A percentile compares a stretch with the other conserved stretches of the same genome.
These are phyloP conservation scores for Drosophila seguyi DNA, from an alignment of 1,140 invertebrate genomes.

Conservation along the genomic window DNA sequence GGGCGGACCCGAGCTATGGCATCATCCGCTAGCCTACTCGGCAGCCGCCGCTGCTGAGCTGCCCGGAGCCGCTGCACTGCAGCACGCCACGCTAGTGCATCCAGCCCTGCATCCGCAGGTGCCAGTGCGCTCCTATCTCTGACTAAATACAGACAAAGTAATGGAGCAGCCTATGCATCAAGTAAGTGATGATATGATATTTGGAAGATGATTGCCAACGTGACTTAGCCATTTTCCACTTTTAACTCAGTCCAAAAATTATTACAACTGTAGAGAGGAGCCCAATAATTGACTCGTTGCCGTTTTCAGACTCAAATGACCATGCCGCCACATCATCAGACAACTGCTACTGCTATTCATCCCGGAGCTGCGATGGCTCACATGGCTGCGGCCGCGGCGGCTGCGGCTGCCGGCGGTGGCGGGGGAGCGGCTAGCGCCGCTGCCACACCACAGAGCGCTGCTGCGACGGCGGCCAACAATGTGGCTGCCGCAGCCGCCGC, in stretches of 20 bases:
- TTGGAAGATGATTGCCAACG: too few relatives aligned
- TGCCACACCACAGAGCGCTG: constrained; percentile 55
- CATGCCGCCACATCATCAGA: constrained; percentile 87
- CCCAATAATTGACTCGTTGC: background rate
- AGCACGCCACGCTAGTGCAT: constrained; percentile 95
- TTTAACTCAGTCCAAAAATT: too few relatives aligned
- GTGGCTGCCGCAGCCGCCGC: constrained; percentile 79
- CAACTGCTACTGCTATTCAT: constrained; percentile 86
- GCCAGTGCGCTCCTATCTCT: constrained; percentile 97
- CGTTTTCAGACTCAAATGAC: constrained; percentile 88
- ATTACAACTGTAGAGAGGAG: background rate
- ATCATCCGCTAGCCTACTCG: constrained; percentile 94
- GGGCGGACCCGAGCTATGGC: constrained; percentile 96
- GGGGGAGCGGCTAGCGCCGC: constrained; percentile 52
- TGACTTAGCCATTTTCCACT: too few relatives aligned
- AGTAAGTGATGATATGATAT: constrained; percentile 58
- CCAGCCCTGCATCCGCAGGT: constrained; percentile 98
- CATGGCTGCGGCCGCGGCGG: constrained; percentile 85
- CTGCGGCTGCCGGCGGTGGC: constrained; percentile 55
- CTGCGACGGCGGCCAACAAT: constrained; percentile 57
- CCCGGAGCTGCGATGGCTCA: constrained; percentile 92
- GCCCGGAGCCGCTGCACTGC: constrained; percentile 90
- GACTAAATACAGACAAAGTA: constrained; percentile 96
- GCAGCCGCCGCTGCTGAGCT: constrained; percentile 92
- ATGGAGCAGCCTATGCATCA: constrained; percentile 85